phyloP scores from a whole-genome alignment of 2,888 invertebrate genomes.

The Muscina levida region DNA sequence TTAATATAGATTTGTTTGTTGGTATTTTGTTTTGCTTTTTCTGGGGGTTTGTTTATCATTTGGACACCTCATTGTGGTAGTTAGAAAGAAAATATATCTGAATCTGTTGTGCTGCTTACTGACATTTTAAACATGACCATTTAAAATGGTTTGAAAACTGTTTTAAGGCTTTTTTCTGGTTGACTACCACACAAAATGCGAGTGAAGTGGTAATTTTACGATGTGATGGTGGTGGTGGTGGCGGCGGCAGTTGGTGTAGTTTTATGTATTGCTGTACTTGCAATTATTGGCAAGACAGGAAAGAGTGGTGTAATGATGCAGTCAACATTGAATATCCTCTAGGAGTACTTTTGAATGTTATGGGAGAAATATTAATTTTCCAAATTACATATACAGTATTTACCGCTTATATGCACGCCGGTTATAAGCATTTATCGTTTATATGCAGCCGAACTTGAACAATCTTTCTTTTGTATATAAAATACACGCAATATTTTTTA shows the following conservation, averaged over 20 bases:
- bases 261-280: neutral
- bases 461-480: too few relatives aligned
- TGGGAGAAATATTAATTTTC: too few relatives aligned
- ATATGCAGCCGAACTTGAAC: too few relatives aligned
- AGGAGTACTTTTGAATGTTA: too few relatives aligned
- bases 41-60: slow-evolving; percentile 15
- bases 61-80: slow-evolving; percentile 36
- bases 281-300: too few relatives aligned
- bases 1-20: slow-evolving; percentile 41
- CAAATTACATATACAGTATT: too few relatives aligned
- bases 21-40: neutral
- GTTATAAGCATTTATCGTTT: too few relatives aligned
- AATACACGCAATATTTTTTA: too few relatives aligned
- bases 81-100: neutral
- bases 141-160: slow-evolving; percentile 44
- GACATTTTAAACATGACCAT: slow-evolving; percentile 50
- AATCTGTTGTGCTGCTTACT: slow-evolving; percentile 31
- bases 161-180: neutral
- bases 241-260: neutral
- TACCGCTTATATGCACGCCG: too few relatives aligned
- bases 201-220: neutral
- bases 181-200: slow-evolving; percentile 2
- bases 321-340: too few relatives aligned
- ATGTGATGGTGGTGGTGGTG: neutral
- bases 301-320: too few relatives aligned